These are phyloP conservation scores for Polyommatus icarus DNA, from an alignment of 2,888 invertebrate genomes.

Conservation along the genomic window DNA sequence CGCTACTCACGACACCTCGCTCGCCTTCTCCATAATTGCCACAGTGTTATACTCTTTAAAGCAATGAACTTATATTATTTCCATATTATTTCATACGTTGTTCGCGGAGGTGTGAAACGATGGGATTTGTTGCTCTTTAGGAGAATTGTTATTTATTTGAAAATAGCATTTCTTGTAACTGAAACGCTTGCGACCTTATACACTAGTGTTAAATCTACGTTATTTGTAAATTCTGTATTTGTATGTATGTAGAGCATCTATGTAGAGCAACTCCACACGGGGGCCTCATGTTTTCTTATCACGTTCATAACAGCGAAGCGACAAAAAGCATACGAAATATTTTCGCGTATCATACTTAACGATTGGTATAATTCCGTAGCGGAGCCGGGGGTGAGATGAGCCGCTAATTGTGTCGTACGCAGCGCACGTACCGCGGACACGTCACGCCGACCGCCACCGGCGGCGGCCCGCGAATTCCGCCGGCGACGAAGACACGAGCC, in stretches of 20 bases:
- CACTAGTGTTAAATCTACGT: not conserved
- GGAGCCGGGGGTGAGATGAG: conserved; percentile 60
- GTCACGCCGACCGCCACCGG: conserved; percentile 80
- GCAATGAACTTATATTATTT: conserved; percentile 38
- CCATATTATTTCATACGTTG: conserved; percentile 39
- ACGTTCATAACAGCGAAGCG: conserved; percentile 16
- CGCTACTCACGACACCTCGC: conserved; percentile 65
- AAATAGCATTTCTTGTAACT: not conserved
- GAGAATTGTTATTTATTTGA: not conserved
- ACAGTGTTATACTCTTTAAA: conserved; percentile 45
- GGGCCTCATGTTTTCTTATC: not conserved
- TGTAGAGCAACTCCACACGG: not conserved
- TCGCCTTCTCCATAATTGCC: conserved; percentile 71
- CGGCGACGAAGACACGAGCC: conserved; percentile 80
- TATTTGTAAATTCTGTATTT: not conserved
- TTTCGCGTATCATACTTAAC: conserved; percentile 15
- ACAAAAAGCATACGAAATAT: conserved; percentile 9
- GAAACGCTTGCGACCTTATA: too few relatives aligned
- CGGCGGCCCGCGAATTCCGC: conserved; percentile 78
- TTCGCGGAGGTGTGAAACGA: conserved; percentile 37
- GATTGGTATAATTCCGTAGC: conserved; percentile 38
- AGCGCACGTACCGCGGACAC: conserved; percentile 75
- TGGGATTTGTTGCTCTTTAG: conserved; percentile 29
- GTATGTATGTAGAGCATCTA: not conserved
- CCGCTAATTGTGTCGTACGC: conserved; percentile 76